Evolutionary conservation across 2,888 invertebrate genomes (phyloP), one percentile per base, ranked within the genome.

Genomic region (Torymus auratus): DNA sequence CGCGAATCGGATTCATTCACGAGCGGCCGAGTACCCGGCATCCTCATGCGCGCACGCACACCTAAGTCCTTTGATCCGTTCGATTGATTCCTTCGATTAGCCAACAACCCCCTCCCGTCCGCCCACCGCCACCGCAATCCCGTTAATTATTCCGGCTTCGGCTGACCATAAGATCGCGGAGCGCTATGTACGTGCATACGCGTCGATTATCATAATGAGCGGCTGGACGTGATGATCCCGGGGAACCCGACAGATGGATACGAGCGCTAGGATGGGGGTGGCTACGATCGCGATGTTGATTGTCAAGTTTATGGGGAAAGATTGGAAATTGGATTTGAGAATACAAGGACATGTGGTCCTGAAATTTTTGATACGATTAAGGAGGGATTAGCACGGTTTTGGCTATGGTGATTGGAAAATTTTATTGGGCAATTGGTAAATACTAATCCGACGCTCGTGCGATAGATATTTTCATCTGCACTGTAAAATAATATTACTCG

Each of bases 81-180:
- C 84, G 83, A 84, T 85, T 84, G 84, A 84, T 84, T 84, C 82
- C 82, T 82, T 84, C 83, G 79, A 84, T 82, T 76, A 82, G 67
- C 81, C 60, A 15, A 69, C 13, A 80, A 71, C 82, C 81, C 67
- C 78, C 78, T 73, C 60, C 75, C 64, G 41, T 13, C 13, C 13
- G 20, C 10, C n/a, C 61, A 14, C 56, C 52, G 14, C 73, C 55
- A 23, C 64, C 58, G 74, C 69, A 79, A 79, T 62, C 52, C 60
- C 74, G 78, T 78, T 81, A 78, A 81, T 81, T 81, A 81, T 78
- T 81, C 73, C 15, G 15, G 28, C 14, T 53, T 62, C 71, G 78
- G 67, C 28, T 28, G 28, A 28, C 28, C 28, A 28, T 28, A 28
- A 28, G 28, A 28, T 28, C 28, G 28, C 28, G 28, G 3, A 28